Conservation (phyloP, 2,113 vertebrate genomes). For the Scolopax mira region DNA sequence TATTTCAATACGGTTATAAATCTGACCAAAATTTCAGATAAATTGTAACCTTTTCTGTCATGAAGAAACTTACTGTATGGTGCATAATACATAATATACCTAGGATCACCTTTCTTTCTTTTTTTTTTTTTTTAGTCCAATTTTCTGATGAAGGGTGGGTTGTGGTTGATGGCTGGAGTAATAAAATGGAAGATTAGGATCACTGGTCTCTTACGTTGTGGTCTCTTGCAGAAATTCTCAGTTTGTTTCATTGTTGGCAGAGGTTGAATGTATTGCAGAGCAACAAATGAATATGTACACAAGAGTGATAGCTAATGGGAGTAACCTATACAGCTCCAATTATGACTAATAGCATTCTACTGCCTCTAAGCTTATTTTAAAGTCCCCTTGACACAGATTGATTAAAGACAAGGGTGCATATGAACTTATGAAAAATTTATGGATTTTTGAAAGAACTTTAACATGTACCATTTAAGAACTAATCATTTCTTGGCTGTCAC, state of each 20-base stretch:
- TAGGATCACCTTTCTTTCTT: not conserved
- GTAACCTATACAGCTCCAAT: conserved; percentile 14
- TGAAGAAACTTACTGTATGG: not conserved
- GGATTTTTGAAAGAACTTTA: conserved; percentile 65
- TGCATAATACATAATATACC: not conserved
- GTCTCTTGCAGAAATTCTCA: not conserved
- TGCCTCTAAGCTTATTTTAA: conserved; percentile 68
- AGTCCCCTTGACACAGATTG: conserved; percentile 65
- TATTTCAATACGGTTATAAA: not conserved
- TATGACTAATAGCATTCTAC: conserved; percentile 62
- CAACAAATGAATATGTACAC: not conserved
- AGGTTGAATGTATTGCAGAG: not conserved
- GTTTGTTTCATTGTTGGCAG: not conserved
- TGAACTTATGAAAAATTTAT: conserved; percentile 69
- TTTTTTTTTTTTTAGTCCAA: not conserved
- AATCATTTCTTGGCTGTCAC: conserved; percentile 62
- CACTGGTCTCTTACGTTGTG: not conserved
- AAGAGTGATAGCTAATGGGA: not conserved
- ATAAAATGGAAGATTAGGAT: not conserved
- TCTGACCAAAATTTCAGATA: not conserved
- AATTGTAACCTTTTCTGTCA: not conserved
- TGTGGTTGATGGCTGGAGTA: not conserved
- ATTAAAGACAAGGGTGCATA: conserved; percentile 63
- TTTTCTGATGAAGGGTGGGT: not conserved
- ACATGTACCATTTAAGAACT: conserved; percentile 56